Evolutionary conservation across 2,888 invertebrate species (phyloP).

Genomic region (Andrena bicolor): DNA sequence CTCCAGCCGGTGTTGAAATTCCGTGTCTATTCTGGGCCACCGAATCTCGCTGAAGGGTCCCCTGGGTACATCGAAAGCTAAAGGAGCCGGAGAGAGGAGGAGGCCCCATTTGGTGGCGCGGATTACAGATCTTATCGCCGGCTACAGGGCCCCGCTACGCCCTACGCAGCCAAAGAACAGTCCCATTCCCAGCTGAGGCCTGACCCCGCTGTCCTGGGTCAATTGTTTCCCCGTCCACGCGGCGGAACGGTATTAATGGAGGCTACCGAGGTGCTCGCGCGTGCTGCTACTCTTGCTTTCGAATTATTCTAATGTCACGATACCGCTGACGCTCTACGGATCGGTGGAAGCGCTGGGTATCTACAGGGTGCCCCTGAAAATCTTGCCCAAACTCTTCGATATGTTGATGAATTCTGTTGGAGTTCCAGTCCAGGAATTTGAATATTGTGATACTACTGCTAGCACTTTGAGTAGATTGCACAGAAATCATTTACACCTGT

Average conservation of each 20-base stretch:
- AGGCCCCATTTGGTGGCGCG: slow-evolving; percentile 50
- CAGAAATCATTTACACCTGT: too few relatives aligned
- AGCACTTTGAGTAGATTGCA: too few relatives aligned
- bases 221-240: slow-evolving; percentile 56
- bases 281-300: slow-evolving; percentile 62
- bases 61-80: slow-evolving; percentile 33
- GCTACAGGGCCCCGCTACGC: slow-evolving; percentile 52
- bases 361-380: slow-evolving; percentile 14
- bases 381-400: not conserved
- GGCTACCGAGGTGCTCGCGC: slow-evolving; percentile 69
- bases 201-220: slow-evolving; percentile 38
- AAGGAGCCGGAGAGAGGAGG: slow-evolving; percentile 24
- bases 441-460: too few relatives aligned
- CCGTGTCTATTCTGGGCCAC: slow-evolving; percentile 41
- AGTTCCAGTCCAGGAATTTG: too few relatives aligned
- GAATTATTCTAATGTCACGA: slow-evolving; percentile 73
- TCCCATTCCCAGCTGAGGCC: slow-evolving; percentile 32
- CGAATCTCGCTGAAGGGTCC: slow-evolving; percentile 48
- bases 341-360: slow-evolving; percentile 13
- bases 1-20: slow-evolving; percentile 48
- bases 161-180: slow-evolving; percentile 54
- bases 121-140: slow-evolving; percentile 73
- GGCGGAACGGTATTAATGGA: slow-evolving; percentile 70
- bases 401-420: not conserved
- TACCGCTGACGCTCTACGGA: slow-evolving; percentile 43